Evolutionary conservation across 2,888 invertebrate species (phyloP), one percentile per base, ranked within the genome.

Genomic region (Ariolimax columbianus): DNA sequence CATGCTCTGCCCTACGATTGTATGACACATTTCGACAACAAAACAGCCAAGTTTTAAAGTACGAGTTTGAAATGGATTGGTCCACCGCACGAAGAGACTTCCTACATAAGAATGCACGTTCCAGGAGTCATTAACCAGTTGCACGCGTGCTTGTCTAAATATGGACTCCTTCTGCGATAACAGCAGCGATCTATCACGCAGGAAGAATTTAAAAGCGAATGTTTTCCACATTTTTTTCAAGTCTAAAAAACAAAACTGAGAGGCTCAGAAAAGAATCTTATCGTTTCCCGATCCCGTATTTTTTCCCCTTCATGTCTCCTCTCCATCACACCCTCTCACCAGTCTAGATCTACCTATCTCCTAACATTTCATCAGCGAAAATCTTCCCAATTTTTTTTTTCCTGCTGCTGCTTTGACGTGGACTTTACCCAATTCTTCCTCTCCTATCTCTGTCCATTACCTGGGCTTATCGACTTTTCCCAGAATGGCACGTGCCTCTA

Each of bases 401-500:
- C n/a, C n/a, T n/a, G n/a, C n/a, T n/a, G n/a, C n/a, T n/a, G n/a
- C n/a, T n/a, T n/a, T n/a, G n/a, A n/a, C n/a, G n/a, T n/a, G n/a
- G n/a, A n/a, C n/a, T n/a, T n/a, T n/a, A n/a, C n/a, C n/a, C n/a
- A n/a, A n/a, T 11, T 30, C 7, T 36, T 40, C 72, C 72, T 9
- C 40, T 7, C 26, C 72, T 23, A 9, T 26, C 3, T 38, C 23
- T 72, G 38, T 40, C 72, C 38, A 72, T 72, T 72, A 72, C 72
- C 72, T 72, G 72, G 66, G 17, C 72, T 72, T 72, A 72, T 72
- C 72, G 40, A 38, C 26, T 72, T 26, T 9, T 72, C 4, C 72
- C 72, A 72, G 26, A 40, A 72, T 72, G 72, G 72, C 72, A 72
- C 72, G 72, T 72, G 72, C 72, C 72, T 72, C 23, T 4, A 26